Base-by-base conservation (phyloP, 1,140 invertebrate genomes). In the Panagrolaimus sp. region DNA sequence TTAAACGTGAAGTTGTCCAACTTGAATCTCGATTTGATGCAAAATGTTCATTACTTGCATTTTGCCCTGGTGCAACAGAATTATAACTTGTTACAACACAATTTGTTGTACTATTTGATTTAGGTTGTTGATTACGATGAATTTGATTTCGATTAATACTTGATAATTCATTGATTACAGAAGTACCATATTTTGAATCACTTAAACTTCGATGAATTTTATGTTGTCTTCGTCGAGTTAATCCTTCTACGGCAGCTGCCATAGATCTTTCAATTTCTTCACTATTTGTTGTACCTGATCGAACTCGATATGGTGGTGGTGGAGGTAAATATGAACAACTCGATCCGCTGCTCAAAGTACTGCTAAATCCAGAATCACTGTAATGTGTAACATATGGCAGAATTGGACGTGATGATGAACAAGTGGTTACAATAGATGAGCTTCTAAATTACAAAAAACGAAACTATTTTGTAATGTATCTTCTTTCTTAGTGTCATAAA, bases 341-440 rank as follows among this genome's bases (percentile, higher is more conserved):
- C 9, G 76, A 78, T 13, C 77, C 76, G 13, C 68, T 68, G 13
- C 76, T 78, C 48, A 76, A 66, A 0, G 74, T 70, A 5, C 72
- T 75, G 11, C 76, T 74, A 38, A 78, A 78, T 23, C 76, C 76
- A 38, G 76, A 78, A 63, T 78, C 76, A 45, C 78, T 79, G 66
- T 79, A 79, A 31, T 79, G 76, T 23, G 76, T 78, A 27, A 73
- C 69, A 67, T 78, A 78, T 14, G 76, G 76, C 16, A 76, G 64
- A 48, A 69, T 61, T n/a, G 68, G 53, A 9, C 65, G 65, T 20
- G 76, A 78, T 53, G 76, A 53, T 20, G 73, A 78, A 25, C 65
- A 66, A 65, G 51, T 72, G n/a, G 72, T 62, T 23, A 65, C 72
- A 1, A 63, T 76, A 4, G 74, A 78, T 14, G 53, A 63, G 44